Conservation (phyloP, 2,888 invertebrate species). For the Mechanitis messenoides region DNA sequence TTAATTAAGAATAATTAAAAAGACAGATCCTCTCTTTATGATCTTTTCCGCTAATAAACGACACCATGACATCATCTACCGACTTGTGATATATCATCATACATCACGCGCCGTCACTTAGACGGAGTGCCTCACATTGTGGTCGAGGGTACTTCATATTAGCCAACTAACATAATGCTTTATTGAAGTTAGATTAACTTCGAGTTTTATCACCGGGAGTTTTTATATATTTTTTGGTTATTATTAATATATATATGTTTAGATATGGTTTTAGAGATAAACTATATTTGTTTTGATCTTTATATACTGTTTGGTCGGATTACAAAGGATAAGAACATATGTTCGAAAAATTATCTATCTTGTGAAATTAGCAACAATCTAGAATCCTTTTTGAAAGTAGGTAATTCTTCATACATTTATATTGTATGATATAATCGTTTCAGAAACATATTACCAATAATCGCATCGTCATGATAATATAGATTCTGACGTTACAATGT, state of each 20-base stretch:
- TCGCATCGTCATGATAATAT: no score
- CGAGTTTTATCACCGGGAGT: neutral
- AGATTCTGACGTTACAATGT: no score
- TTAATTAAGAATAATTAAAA: neutral
- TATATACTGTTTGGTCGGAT: no score
- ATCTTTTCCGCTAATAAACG: conserved; percentile 12
- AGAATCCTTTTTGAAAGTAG: conserved; percentile 14
- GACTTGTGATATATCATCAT: conserved; percentile 16
- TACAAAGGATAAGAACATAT: no score
- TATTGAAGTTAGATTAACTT: conserved; percentile 2
- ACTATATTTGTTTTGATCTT: no score
- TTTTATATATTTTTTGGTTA: neutral
- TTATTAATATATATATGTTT: no score
- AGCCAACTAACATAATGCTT: conserved; percentile 6
- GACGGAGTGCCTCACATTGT: conserved; percentile 18
- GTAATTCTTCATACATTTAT: neutral
- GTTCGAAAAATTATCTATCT: conserved; percentile 15
- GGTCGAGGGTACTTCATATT: conserved; percentile 13
- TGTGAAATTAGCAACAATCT: conserved; percentile 15
- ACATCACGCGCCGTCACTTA: conserved; percentile 20
- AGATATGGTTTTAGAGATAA: no score
- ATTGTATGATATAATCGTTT: no score
- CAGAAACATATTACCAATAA: no score
- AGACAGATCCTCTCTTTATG: neutral
- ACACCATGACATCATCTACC: conserved; percentile 12